Percentiles rank a stretch among this genome's conserved stretches.
These are phyloP conservation scores for Andrena chrysosceles DNA, from an alignment of 2,888 invertebrate genomes.

Conservation along the genomic window DNA sequence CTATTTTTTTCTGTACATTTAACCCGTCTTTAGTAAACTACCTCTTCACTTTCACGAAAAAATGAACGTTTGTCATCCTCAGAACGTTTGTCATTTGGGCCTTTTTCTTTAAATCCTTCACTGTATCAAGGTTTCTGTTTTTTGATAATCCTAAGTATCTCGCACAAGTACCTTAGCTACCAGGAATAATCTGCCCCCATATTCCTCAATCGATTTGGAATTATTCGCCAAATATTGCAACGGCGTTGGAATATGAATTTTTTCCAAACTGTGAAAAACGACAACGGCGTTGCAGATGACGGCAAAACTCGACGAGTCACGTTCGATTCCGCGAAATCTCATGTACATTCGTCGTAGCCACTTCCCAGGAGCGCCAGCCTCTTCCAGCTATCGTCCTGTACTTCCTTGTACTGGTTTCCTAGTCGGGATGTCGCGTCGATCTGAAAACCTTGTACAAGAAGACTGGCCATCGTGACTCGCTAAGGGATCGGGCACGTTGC, in stretches of 20 bases:
- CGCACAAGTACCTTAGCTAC: too few species aligned
- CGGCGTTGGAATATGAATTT: neutral
- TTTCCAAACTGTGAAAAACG: neutral
- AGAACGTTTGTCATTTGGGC: too few species aligned
- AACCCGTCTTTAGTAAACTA: too few species aligned
- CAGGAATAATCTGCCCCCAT: too few species aligned
- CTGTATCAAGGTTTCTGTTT: too few species aligned
- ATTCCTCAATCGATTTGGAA: neutral
- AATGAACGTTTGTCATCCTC: too few species aligned
- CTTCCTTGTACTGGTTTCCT: slow-evolving; percentile 77
- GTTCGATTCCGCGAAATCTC: slow-evolving; percentile 64
- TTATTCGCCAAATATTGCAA: neutral
- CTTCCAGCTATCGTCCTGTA: slow-evolving; percentile 67
- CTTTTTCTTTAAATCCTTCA: too few species aligned
- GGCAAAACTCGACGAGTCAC: slow-evolving; percentile 55
- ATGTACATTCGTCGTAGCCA: slow-evolving; percentile 65
- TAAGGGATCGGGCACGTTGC: slow-evolving; percentile 73
- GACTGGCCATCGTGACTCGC: slow-evolving; percentile 69
- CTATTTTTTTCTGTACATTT: too few species aligned
- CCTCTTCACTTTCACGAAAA: too few species aligned
- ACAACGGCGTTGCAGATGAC: slow-evolving; percentile 25
- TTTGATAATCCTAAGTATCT: too few species aligned
- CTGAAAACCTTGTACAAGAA: slow-evolving; percentile 73
- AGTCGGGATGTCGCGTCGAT: slow-evolving; percentile 74
- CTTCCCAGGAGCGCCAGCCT: slow-evolving; percentile 69